Evolutionary conservation across 2,888 invertebrate genomes (phyloP), one percentile per base, ranked within the genome.

Genomic region (Noctua fimbriata): DNA sequence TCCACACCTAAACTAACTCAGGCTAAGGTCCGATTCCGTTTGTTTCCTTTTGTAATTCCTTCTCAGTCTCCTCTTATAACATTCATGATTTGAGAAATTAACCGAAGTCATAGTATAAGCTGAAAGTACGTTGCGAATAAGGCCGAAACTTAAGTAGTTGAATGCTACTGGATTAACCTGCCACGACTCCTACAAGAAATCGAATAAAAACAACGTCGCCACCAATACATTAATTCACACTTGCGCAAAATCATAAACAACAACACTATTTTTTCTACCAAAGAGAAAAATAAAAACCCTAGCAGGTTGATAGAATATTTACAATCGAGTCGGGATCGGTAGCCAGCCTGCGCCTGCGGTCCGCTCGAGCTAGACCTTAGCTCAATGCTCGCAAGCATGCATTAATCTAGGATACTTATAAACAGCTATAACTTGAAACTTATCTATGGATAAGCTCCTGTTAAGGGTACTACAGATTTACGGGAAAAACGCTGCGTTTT

Each of bases 321-420:
- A 83, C 74, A 84, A 84, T 73, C 60, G 24, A 74, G 76, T 44
- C 24, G 32, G 28, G 73, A 74, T 87, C 84, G 65, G 87, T 86
- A 83, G 84, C 86, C 65, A 36, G 69, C 52, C 66, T 44, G 80
- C 84, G 69, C 52, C 66, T 44, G 80, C 84, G 69, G 77, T 77
- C 58, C 70, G 70, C 32, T 44, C 52, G 67, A 77, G 52, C 76
- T 49, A 44, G 71, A 52, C 74, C 79, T 82, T 82, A 82, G 87
- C 85, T 81, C 83, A 82, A 86, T 81, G 84, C 75, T 81, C 47
- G 74, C 78, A 73, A 82, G 87, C 88, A 91, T 92, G 86, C 88
- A 93, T 92, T 90, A 91, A 92, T 92, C 91, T 89, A 84, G 89
- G 85, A 87, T 90, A 81, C 89, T 88, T 90, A 91, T 90, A 91